Percentiles rank a stretch among this genome's conserved stretches.
Conservation (phyloP, 2,888 invertebrate species). For the Harpalus rufipes region DNA sequence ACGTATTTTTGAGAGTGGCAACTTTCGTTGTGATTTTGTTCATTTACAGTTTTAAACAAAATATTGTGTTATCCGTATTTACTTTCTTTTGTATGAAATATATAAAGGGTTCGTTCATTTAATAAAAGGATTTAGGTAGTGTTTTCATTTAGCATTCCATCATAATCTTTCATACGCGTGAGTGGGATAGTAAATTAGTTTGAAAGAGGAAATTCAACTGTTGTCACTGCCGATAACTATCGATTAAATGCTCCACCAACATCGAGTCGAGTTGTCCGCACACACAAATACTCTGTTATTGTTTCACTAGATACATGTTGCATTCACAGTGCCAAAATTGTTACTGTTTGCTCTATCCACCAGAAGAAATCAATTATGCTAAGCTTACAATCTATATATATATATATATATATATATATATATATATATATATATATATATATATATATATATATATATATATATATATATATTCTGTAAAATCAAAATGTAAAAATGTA, state of each 20-base stretch:
- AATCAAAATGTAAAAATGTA: no score
- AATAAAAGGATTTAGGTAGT: background rate
- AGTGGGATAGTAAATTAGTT: background rate
- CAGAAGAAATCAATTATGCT: background rate
- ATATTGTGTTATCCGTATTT: no score
- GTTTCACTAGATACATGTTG: background rate
- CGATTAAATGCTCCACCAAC: background rate
- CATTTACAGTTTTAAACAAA: no score
- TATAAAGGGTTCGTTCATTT: background rate
- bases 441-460: no score
- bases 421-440: no score
- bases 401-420: no score
- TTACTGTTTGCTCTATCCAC: background rate
- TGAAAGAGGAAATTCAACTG: background rate
- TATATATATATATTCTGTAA: no score
- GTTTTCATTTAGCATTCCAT: background rate
- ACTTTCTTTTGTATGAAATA: background rate
- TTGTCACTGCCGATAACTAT: background rate
- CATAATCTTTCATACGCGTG: background rate
- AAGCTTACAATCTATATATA: no score
- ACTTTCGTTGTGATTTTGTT: no score
- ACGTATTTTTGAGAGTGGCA: no score
- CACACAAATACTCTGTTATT: background rate
- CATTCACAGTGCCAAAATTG: background rate
- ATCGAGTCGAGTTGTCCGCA: background rate